Conservation (phyloP, 2,113 vertebrate species). For the Empidonax alnorum region DNA sequence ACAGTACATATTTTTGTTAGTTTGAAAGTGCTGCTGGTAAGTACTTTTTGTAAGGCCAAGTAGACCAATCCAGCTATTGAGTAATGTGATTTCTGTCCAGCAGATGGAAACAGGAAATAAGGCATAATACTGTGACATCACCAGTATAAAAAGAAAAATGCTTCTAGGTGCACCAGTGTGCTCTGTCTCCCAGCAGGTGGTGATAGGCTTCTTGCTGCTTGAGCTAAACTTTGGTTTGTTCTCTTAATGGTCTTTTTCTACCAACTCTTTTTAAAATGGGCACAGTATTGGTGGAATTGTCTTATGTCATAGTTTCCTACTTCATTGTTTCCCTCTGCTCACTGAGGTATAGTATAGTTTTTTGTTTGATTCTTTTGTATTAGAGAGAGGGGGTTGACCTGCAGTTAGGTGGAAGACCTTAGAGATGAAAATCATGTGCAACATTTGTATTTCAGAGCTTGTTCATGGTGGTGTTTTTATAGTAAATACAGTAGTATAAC, state of each 20-base stretch:
- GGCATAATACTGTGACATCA: background rate
- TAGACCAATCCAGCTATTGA: background rate
- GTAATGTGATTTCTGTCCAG: constrained; percentile 19
- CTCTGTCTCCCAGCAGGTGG: background rate
- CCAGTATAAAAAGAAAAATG: background rate
- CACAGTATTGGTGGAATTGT: background rate
- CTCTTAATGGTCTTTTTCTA: background rate
- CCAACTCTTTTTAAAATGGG: background rate
- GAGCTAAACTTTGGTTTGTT: background rate
- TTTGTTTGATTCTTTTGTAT: background rate
- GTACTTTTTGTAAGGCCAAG: background rate
- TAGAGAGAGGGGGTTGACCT: background rate
- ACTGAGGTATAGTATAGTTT: background rate
- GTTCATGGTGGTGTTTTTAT: background rate
- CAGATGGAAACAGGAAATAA: constrained; percentile 37
- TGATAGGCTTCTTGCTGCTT: background rate
- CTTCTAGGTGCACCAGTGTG: background rate
- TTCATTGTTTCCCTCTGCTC: background rate
- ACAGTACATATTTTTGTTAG: background rate
- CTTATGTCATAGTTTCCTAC: background rate
- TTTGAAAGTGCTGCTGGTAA: background rate
- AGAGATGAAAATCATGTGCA: background rate
- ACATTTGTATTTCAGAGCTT: background rate
- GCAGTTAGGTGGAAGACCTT: background rate
- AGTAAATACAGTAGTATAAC: background rate